phyloP scores from a whole-genome alignment of 2,888 invertebrate genomes.

The Drosophila tripunctata region DNA sequence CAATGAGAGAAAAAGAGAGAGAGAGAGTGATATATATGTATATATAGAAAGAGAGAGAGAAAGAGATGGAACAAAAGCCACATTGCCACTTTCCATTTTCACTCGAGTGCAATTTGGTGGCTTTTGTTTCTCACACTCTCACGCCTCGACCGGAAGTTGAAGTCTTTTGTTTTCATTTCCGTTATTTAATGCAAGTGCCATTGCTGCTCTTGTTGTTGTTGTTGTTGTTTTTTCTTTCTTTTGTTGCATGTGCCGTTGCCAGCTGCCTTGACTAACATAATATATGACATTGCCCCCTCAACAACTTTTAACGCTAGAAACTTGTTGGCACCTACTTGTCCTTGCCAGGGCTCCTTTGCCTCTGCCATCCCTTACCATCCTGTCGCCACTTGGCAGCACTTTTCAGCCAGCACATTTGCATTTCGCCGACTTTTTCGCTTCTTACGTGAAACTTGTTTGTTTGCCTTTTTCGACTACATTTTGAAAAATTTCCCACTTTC shows the following conservation, averaged over 20 bases:
- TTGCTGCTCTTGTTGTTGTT: conserved; percentile 44
- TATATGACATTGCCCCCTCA: conserved; percentile 58
- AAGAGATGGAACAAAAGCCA: conserved; percentile 38
- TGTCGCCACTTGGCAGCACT: conserved; percentile 63
- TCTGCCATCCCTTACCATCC: conserved; percentile 10
- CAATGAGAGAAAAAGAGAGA: neutral
- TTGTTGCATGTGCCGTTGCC: conserved; percentile 48
- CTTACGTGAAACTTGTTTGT: conserved; percentile 55
- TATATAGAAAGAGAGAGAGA: neutral
- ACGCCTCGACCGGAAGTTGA: conserved; percentile 67
- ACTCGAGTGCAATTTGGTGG: conserved; percentile 65
- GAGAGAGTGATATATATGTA: neutral
- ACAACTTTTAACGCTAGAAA: conserved; percentile 66
- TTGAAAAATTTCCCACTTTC: conserved; percentile 55
- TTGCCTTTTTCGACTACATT: conserved; percentile 70
- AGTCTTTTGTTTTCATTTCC: conserved; percentile 81
- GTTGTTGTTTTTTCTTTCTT: conserved; percentile 22
- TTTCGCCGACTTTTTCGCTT: conserved; percentile 33
- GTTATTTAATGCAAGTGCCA: conserved; percentile 78
- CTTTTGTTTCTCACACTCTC: conserved; percentile 26
- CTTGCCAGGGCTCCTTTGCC: conserved; percentile 14
- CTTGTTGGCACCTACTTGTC: conserved; percentile 71
- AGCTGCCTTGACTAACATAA: conserved; percentile 74
- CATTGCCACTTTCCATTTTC: conserved; percentile 74
- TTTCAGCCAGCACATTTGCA: conserved; percentile 66